These are phyloP conservation scores for Formica exsecta DNA, from an alignment of 1,140 invertebrate genomes.

Conservation along the genomic window DNA sequence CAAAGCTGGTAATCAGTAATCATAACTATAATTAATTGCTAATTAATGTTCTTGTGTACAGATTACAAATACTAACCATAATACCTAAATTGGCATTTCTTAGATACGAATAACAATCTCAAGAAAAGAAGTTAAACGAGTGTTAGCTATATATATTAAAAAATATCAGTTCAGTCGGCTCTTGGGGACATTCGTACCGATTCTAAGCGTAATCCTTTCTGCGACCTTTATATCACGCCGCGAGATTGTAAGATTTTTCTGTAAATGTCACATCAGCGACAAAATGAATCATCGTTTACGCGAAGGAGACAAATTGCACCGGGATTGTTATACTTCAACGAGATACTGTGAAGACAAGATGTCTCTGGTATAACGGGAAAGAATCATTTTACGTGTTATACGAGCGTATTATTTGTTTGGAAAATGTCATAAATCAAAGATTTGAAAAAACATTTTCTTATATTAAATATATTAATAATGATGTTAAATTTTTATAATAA, in stretches of 20 bases:
- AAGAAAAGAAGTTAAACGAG: not conserved
- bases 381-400: slow-evolving; percentile 3
- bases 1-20: not conserved
- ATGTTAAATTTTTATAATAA: not conserved
- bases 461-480: not conserved
- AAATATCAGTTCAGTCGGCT: not conserved
- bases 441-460: not conserved
- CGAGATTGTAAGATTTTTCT: slow-evolving; percentile 56
- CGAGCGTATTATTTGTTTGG: not conserved
- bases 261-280: slow-evolving; percentile 59
- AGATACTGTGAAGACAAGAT: slow-evolving; percentile 41
- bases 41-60: not conserved
- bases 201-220: slow-evolving; percentile 23
- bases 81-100: not conserved
- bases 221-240: not conserved
- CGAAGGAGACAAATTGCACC: slow-evolving; percentile 61
- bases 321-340: slow-evolving; percentile 47
- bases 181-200: not conserved
- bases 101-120: not conserved
- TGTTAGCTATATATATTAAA: slow-evolving; percentile 5
- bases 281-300: slow-evolving; percentile 61
- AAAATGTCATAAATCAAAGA: slow-evolving; percentile 11
- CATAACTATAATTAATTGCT: not conserved
- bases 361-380: slow-evolving; percentile 22
- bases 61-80: not conserved